Conservation (phyloP, 1,140 invertebrate species). For the Lysiphlebus fabarum region DNA sequence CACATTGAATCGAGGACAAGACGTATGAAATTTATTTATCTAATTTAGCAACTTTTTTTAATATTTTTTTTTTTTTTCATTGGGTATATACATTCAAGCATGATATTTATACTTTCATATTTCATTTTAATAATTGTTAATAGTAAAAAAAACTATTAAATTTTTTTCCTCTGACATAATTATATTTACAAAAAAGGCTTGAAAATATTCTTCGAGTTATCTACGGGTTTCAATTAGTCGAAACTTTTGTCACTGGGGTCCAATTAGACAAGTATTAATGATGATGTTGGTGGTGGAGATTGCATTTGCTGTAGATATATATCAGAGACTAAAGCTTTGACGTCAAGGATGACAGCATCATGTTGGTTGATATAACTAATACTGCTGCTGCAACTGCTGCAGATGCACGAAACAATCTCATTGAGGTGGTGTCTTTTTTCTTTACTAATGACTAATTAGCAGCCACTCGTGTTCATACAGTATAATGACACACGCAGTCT, state of each 20-base stretch:
- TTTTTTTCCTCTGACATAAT: neutral
- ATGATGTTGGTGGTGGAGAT: too few relatives aligned
- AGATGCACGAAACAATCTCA: neutral
- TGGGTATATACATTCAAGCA: constrained; percentile 7
- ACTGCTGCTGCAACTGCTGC: constrained; percentile 1
- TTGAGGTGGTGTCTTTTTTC: constrained; percentile 54
- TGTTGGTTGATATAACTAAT: too few relatives aligned
- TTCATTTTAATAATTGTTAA: neutral
- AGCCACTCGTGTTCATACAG: constrained; percentile 43
- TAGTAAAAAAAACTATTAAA: neutral
- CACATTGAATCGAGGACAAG: constrained; percentile 26
- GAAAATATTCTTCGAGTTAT: constrained; percentile 8
- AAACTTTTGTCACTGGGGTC: constrained; percentile 56
- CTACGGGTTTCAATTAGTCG: constrained; percentile 56
- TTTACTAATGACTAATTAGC: constrained; percentile 57
- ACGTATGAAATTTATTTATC: constrained; percentile 7
- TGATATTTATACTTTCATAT: neutral
- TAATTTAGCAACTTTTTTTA: neutral
- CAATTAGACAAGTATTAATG: constrained; percentile 52
- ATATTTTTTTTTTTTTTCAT: neutral
- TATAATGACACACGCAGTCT: constrained; percentile 46
- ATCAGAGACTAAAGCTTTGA: too few relatives aligned
- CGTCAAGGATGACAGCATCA: too few relatives aligned
- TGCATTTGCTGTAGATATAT: too few relatives aligned
- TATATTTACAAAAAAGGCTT: constrained; percentile 10